Conservation (phyloP, 2,888 invertebrate genomes). For the Eulithis prunata region DNA sequence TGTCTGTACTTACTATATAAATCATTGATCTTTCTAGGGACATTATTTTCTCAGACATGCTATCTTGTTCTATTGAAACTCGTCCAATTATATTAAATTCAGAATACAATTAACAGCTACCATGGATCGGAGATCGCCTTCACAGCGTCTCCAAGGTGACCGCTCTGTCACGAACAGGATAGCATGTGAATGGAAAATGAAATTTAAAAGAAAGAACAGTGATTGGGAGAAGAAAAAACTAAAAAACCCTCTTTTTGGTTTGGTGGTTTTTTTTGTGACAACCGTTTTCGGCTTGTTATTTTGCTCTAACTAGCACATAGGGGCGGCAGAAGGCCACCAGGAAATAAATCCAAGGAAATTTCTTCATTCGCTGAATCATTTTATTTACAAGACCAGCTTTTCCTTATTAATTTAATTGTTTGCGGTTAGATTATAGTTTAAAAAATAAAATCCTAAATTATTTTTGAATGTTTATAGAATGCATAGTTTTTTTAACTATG, state of each 20-base stretch:
- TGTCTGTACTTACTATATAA: too few relatives aligned
- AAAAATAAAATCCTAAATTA: too few relatives aligned
- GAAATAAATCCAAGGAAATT: conserved; percentile 49
- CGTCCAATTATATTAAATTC: conserved; percentile 29
- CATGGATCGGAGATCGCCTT: conserved; percentile 25
- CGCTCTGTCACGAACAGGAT: conserved; percentile 28
- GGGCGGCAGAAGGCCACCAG: conserved; percentile 50
- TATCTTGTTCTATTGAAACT: too few relatives aligned
- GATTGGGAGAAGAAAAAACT: too few relatives aligned
- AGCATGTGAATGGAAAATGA: conserved; percentile 11
- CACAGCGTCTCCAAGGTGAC: conserved; percentile 23
- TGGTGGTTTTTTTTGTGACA: conserved; percentile 29
- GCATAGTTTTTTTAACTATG: too few relatives aligned
- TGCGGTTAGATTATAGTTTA: conserved; percentile 33
- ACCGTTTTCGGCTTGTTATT: conserved; percentile 37
- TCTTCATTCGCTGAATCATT: conserved; percentile 50
- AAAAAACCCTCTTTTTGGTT: not conserved
- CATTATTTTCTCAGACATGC: too few relatives aligned
- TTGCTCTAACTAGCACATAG: conserved; percentile 46
- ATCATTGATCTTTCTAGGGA: too few relatives aligned
- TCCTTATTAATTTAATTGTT: conserved; percentile 34
- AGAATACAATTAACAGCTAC: conserved; percentile 27
- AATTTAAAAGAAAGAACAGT: too few relatives aligned
- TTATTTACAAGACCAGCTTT: conserved; percentile 35
- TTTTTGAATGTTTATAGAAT: too few relatives aligned